These are phyloP conservation scores for Lepisosteus oculatus DNA, from an alignment of 2,113 vertebrate species.

Conservation along the genomic window DNA sequence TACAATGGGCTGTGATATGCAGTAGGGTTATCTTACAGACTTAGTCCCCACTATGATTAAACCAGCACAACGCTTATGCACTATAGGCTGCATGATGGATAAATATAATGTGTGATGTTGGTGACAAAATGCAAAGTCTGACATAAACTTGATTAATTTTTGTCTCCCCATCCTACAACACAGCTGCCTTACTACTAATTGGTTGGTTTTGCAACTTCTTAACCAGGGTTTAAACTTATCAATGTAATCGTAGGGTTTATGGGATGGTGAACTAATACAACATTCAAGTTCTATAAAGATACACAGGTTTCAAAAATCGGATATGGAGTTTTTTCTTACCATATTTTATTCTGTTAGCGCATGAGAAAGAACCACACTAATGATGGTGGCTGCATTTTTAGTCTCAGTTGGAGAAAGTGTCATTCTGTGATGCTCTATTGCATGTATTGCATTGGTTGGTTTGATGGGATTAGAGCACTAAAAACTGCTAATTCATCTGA, in stretches of 20 bases:
- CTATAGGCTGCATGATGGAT: conserved; percentile 58
- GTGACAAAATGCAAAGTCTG: conserved; percentile 44
- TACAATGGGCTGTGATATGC: not conserved
- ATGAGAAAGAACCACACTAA: too few relatives aligned
- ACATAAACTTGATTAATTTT: conserved; percentile 65
- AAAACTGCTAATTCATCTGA: too few relatives aligned
- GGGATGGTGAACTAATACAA: too few relatives aligned
- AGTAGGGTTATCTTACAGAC: not conserved
- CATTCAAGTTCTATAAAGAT: too few relatives aligned
- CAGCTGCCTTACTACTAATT: conserved; percentile 25
- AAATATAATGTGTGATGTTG: conserved; percentile 36
- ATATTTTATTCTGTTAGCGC: too few relatives aligned
- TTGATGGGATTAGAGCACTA: too few relatives aligned
- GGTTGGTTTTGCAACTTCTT: not conserved
- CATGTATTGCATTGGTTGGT: too few relatives aligned
- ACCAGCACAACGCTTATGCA: conserved; percentile 40
- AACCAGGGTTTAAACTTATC: not conserved
- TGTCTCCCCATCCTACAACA: conserved; percentile 42
- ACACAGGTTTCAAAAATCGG: too few relatives aligned
- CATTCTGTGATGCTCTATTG: too few relatives aligned
- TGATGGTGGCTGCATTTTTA: too few relatives aligned
- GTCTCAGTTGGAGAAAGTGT: too few relatives aligned
- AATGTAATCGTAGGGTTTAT: not conserved
- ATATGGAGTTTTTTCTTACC: too few relatives aligned
- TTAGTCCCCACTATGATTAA: not conserved